Base-by-base conservation (phyloP, 2,888 invertebrate genomes). In the Heteropelma amictum region DNA sequence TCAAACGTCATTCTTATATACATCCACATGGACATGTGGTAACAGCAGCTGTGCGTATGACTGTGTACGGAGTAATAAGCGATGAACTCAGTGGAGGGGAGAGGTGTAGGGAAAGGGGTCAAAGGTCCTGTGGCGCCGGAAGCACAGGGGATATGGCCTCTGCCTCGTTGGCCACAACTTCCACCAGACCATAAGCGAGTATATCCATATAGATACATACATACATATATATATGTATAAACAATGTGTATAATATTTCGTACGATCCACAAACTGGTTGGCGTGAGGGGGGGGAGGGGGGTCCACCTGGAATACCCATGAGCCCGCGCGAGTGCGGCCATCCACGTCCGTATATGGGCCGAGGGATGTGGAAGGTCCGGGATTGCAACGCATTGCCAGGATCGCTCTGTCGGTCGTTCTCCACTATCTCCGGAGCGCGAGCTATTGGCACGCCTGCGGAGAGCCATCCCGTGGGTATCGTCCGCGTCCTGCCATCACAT, bases 381-480 rank as follows among this genome's bases (percentile, higher is more conserved):
- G 69, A 80, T 79, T 76, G 78, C 72, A 76, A 78, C 82, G 80
- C 82, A 78, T 79, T 78, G 77, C 78, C 79, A 68, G 74, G 73
- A 80, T 77, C 51, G 76, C 65, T 63, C 47, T 65, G 54, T 78
- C 71, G 79, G 72, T 79, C 76, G 72, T 75, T 76, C 60, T 78
- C n/a, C n/a, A 79, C 81, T 81, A 82, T 82, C 82, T 82, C 76
- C 64, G 67, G 67, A 63, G 74, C 71, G 70, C 75, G 64, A 67
- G 76, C 79, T 77, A 83, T 82, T 81, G 83, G 82, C 83, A 82
- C 78, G 80, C 78, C 76, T 77, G 79, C 78, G 72, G 79, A 80
- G 67, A 81, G 65, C 33, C 14, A 17, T 85, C 83, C 82, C 84
- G 40, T 30, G 82, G 81, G 84, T 80, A 83, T 82, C 81, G 81